A percentile compares a stretch with the other conserved stretches of the same genome.
Conservation (phyloP, 2,888 invertebrate genomes). For the Morpho helenor region DNA sequence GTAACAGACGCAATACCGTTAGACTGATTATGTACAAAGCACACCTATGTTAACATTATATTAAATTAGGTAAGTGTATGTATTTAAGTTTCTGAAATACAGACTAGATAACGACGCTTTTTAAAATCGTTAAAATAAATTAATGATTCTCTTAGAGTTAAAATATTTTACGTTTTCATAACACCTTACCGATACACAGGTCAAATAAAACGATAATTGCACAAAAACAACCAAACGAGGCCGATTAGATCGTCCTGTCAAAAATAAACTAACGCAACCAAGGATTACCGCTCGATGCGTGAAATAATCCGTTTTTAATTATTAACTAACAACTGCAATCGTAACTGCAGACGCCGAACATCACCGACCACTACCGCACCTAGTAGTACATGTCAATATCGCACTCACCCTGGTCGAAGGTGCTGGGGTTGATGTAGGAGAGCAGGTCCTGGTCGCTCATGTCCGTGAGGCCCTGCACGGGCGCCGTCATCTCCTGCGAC, state of each 20-base stretch:
- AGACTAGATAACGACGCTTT: slow-evolving; percentile 1
- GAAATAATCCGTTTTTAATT: too few species aligned
- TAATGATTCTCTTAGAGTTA: not conserved
- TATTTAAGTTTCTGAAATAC: not conserved
- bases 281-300: not conserved
- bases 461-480: slow-evolving; percentile 86
- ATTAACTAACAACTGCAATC: too few species aligned
- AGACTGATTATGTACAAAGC: slow-evolving; percentile 2
- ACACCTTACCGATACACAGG: not conserved
- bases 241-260: not conserved
- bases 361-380: not conserved
- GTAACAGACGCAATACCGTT: slow-evolving; percentile 34
- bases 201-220: too few species aligned
- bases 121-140: not conserved
- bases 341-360: too few species aligned
- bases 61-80: not conserved
- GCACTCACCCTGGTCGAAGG: slow-evolving; percentile 89
- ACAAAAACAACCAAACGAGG: not conserved
- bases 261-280: not conserved
- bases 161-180: not conserved
- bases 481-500: slow-evolving; percentile 76
- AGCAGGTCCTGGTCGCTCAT: slow-evolving; percentile 94
- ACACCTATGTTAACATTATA: slow-evolving; percentile 36
- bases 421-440: slow-evolving; percentile 93
- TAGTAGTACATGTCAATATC: slow-evolving; percentile 34